These are phyloP conservation scores for Pelvicachromis taeniatus DNA, from an alignment of 2,113 vertebrate species.

Conservation along the genomic window DNA sequence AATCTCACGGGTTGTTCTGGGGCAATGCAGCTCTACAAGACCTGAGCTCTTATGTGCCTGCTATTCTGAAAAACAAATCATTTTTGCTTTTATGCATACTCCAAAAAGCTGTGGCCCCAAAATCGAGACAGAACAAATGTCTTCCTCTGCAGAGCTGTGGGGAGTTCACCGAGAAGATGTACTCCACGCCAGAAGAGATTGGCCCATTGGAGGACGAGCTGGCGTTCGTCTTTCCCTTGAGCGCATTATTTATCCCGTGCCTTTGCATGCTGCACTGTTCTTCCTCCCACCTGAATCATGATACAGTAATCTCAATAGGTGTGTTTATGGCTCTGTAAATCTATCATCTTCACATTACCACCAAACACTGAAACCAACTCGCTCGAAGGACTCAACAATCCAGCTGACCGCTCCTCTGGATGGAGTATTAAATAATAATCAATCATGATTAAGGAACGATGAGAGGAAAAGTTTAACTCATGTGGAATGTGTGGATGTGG, in stretches of 20 bases:
- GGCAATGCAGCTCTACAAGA: neutral
- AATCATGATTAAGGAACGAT: neutral
- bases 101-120: slow-evolving; percentile 11
- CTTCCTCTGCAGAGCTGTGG: slow-evolving; percentile 25
- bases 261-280: slow-evolving; percentile 2
- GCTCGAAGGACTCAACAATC: neutral
- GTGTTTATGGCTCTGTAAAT: slow-evolving; percentile 62
- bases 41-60: neutral
- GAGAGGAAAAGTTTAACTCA: neutral
- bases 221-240: slow-evolving; percentile 32
- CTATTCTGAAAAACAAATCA: slow-evolving; percentile 20
- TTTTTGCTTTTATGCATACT: slow-evolving; percentile 19
- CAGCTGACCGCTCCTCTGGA: neutral
- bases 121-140: slow-evolving; percentile 44
- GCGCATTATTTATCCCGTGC: slow-evolving; percentile 41
- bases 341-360: slow-evolving; percentile 56
- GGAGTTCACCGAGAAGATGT: slow-evolving; percentile 20
- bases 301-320: slow-evolving; percentile 32
- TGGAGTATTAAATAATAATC: neutral
- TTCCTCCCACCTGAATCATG: slow-evolving; percentile 5
- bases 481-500: neutral
- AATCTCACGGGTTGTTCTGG: slow-evolving; percentile 5
- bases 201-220: slow-evolving; percentile 15
- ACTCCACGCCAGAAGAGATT: slow-evolving; percentile 10
- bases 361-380: slow-evolving; percentile 32